Conservation (phyloP, 1,140 invertebrate genomes). For the Drosophila sucinea region DNA sequence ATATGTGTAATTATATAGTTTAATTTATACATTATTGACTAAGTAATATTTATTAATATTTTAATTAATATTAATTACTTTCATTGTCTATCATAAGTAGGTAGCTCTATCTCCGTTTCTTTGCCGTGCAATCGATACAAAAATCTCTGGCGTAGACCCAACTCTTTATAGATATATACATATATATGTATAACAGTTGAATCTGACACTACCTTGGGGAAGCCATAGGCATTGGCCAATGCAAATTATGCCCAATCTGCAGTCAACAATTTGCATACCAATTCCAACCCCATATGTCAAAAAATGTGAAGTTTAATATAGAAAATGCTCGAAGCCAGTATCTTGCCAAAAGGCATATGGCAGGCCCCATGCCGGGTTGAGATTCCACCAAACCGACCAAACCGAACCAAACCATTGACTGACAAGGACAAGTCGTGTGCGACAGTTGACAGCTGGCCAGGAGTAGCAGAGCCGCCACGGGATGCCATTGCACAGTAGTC, state of each 20-base stretch:
- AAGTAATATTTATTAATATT: too few species aligned
- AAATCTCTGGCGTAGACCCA: too few species aligned
- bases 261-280: slow-evolving; percentile 74
- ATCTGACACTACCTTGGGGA: not conserved
- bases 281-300: slow-evolving; percentile 71
- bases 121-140: not conserved
- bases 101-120: too few species aligned
- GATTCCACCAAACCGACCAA: slow-evolving; percentile 26
- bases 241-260: slow-evolving; percentile 21
- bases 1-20: too few species aligned
- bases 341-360: slow-evolving; percentile 1
- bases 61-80: too few species aligned
- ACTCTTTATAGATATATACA: not conserved
- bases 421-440: slow-evolving; percentile 79
- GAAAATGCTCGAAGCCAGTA: slow-evolving; percentile 63
- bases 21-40: too few species aligned
- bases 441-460: slow-evolving; percentile 76
- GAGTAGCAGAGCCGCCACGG: slow-evolving; percentile 26
- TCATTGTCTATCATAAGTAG: too few species aligned
- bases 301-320: slow-evolving; percentile 81
- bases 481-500: slow-evolving; percentile 49
- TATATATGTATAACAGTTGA: not conserved
- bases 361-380: slow-evolving; percentile 30
- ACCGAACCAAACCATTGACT: slow-evolving; percentile 64
- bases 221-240: slow-evolving; percentile 22